A percentile compares a stretch with the other conserved stretches of the same genome.
Conservation (phyloP, 35 echinoderm and acorn worm genomes). For the Acanthaster planci region DNA sequence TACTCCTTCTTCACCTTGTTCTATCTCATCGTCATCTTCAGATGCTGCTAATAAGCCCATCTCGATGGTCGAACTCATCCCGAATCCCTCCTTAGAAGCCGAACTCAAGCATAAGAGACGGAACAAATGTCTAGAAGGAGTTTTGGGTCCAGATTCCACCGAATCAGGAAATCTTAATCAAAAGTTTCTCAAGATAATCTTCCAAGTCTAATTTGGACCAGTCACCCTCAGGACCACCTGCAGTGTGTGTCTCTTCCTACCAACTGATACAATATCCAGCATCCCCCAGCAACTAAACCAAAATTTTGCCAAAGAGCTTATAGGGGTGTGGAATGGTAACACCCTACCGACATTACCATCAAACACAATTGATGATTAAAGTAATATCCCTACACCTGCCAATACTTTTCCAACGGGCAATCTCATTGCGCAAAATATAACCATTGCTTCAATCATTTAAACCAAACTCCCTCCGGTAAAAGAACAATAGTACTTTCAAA, state of each 20-base stretch:
- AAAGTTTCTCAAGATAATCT: too few relatives aligned
- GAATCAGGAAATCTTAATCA: not conserved
- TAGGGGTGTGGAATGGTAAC: too few relatives aligned
- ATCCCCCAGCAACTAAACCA: not conserved
- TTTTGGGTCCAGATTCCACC: not conserved
- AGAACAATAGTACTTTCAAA: not conserved
- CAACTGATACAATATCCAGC: slow-evolving; percentile 1
- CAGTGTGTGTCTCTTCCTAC: not conserved
- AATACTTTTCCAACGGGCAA: too few relatives aligned
- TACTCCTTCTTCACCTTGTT: not conserved
- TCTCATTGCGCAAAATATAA: too few relatives aligned
- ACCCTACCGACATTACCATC: too few relatives aligned
- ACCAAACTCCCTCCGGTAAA: not conserved
- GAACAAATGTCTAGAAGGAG: not conserved
- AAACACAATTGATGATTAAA: too few relatives aligned
- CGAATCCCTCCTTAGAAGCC: not conserved
- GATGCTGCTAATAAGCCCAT: slow-evolving; percentile 1
- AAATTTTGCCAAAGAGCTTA: not conserved
- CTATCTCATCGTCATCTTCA: not conserved
- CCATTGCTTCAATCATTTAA: too few relatives aligned
- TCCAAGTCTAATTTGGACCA: too few relatives aligned
- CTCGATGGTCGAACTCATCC: not conserved
- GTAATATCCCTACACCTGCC: too few relatives aligned
- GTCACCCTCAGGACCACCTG: not conserved
- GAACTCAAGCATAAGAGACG: not conserved